Conservation (phyloP, 2,797 vertebrate genomes). For the Nyctibius grandis region DNA sequence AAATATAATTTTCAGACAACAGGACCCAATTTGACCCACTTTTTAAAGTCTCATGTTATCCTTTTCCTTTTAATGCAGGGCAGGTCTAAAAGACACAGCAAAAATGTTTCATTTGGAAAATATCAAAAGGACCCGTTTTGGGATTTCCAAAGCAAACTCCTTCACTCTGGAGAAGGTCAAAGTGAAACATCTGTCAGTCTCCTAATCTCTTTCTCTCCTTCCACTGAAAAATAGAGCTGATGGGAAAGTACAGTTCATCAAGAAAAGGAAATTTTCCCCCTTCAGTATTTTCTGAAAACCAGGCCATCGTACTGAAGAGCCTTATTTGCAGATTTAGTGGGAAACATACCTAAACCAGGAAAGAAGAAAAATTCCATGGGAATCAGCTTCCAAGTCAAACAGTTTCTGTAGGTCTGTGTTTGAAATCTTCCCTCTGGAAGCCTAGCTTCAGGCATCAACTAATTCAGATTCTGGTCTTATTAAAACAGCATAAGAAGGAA, state of each 20-base stretch:
- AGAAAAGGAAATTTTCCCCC: slow-evolving; percentile 23
- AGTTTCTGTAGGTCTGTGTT: slow-evolving; percentile 53
- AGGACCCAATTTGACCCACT: neutral
- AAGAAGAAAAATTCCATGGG: slow-evolving; percentile 40
- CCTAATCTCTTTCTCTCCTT: neutral
- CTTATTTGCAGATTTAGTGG: slow-evolving; percentile 39
- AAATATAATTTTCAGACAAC: neutral
- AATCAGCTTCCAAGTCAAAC: slow-evolving; percentile 55
- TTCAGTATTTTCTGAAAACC: slow-evolving; percentile 26
- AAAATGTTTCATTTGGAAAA: slow-evolving; percentile 13
- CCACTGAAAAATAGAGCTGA: neutral
- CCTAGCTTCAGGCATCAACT: slow-evolving; percentile 15
- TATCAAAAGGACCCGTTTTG: neutral
- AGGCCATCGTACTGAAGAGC: neutral
- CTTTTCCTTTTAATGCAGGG: neutral
- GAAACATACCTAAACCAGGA: slow-evolving; percentile 32
- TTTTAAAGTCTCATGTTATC: neutral
- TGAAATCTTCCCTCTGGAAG: slow-evolving; percentile 47
- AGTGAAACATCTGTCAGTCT: slow-evolving; percentile 4
- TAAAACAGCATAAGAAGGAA: slow-evolving; percentile 15
- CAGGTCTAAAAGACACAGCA: neutral
- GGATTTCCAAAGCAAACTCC: neutral
- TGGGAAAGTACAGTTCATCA: neutral
- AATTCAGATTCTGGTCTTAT: slow-evolving; percentile 19
- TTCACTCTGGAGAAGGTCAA: neutral